Percentiles rank a stretch among this genome's conserved stretches.
These are phyloP conservation scores for Drosophila anomalipes DNA, from an alignment of 2,888 invertebrate species.

Conservation along the genomic window DNA sequence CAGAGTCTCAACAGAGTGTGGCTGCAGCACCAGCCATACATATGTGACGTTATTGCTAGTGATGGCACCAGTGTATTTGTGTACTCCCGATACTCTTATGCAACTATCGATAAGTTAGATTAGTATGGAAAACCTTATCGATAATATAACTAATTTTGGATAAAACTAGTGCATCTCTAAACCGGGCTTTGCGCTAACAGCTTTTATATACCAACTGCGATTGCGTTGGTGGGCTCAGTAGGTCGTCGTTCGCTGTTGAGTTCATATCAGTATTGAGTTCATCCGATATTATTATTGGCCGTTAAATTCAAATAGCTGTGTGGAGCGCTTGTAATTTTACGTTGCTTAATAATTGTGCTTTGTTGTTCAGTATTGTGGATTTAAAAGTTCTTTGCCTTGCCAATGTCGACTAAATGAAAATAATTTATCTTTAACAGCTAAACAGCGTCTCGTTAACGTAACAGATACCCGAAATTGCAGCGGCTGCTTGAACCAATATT, in stretches of 20 bases:
- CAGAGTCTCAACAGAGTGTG: slow-evolving; percentile 10
- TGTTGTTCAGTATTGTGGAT: slow-evolving; percentile 23
- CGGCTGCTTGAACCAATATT: slow-evolving; percentile 49
- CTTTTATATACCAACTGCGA: slow-evolving; percentile 53
- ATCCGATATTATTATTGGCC: slow-evolving; percentile 22
- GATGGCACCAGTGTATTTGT: background rate
- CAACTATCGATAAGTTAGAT: background rate
- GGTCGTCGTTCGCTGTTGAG: slow-evolving; percentile 52
- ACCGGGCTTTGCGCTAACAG: slow-evolving; percentile 31
- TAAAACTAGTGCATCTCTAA: slow-evolving; percentile 25
- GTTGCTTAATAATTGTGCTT: slow-evolving; percentile 24
- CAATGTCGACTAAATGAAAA: slow-evolving; percentile 55
- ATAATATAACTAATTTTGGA: background rate
- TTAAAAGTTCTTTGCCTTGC: slow-evolving; percentile 26
- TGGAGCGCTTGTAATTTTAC: slow-evolving; percentile 48
- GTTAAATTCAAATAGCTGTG: slow-evolving; percentile 54
- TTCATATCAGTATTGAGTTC: slow-evolving; percentile 32
- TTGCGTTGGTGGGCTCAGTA: slow-evolving; percentile 48
- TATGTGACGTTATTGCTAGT: too few species aligned
- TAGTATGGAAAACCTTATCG: slow-evolving; percentile 5
- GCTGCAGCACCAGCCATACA: too few species aligned
- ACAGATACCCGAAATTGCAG: slow-evolving; percentile 25
- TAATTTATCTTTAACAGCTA: slow-evolving; percentile 68
- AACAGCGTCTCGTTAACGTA: slow-evolving; percentile 49
- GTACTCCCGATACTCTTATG: background rate